A percentile compares a stretch with the other conserved stretches of the same genome.
Evolutionary conservation across 2,888 invertebrate species (phyloP).

Genomic region (Meghimatium bilineatum): DNA sequence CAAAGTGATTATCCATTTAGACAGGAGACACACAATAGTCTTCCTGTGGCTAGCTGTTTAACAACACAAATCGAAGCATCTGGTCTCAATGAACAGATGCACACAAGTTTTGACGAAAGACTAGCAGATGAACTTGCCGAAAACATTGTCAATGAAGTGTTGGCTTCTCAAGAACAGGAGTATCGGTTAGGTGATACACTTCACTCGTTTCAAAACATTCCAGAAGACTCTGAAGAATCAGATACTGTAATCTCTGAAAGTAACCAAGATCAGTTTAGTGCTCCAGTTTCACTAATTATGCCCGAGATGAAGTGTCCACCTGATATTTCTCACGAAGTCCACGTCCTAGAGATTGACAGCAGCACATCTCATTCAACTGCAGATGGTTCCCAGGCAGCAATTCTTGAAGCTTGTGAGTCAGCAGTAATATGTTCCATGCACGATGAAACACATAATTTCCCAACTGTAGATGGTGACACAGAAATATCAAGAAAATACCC

Average conservation of each 20-base stretch:
- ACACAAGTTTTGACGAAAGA: slow-evolving; percentile 40
- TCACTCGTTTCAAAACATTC: background rate
- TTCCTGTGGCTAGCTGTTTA: background rate
- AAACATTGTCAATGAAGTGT: slow-evolving; percentile 50
- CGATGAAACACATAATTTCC: background rate
- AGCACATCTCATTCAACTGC: background rate
- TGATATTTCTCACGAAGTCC: background rate
- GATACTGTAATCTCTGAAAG: background rate
- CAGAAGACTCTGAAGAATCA: slow-evolving; percentile 4
- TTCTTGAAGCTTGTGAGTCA: background rate
- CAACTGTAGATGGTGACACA: background rate
- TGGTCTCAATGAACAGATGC: slow-evolving; percentile 7
- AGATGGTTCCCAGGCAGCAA: background rate
- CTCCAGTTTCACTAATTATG: background rate
- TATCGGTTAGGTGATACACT: background rate
- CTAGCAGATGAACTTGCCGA: slow-evolving; percentile 48
- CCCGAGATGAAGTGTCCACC: background rate
- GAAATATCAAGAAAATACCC: background rate
- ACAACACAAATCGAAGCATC: background rate
- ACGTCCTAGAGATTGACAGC: background rate
- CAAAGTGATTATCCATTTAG: background rate
- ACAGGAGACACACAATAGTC: background rate
- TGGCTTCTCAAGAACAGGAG: slow-evolving; percentile 43
- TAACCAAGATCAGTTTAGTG: background rate
- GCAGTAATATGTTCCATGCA: background rate